A percentile compares a stretch with the other conserved stretches of the same genome.
Conservation (phyloP, 2,888 invertebrate species). For the Drosophila eohydei region DNA sequence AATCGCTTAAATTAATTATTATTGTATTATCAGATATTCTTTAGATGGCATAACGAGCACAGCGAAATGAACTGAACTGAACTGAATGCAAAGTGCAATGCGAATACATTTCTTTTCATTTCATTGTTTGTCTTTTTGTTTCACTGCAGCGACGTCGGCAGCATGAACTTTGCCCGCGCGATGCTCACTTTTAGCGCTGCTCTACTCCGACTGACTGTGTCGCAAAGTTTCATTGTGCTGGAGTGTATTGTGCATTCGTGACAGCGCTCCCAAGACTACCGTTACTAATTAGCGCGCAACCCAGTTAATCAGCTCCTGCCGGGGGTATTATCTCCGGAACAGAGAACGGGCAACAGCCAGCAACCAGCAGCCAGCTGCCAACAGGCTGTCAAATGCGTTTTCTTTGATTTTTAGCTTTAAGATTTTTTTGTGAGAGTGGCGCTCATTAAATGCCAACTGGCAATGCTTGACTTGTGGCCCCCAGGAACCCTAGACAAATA, state of each 20-base stretch:
- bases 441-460: constrained; percentile 46
- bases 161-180: constrained; percentile 11
- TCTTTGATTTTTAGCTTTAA: constrained; percentile 59
- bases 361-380: not conserved
- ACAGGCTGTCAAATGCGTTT: constrained; percentile 9
- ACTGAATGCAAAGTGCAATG: constrained; percentile 30
- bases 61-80: not conserved
- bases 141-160: constrained; percentile 21
- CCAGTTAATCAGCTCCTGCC: constrained; percentile 77
- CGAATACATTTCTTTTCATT: not conserved
- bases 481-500: constrained; percentile 73
- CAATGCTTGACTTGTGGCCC: constrained; percentile 45
- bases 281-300: constrained; percentile 77
- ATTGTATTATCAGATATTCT: constrained; percentile 16
- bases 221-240: constrained; percentile 56
- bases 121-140: not conserved
- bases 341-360: not conserved
- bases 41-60: not conserved
- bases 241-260: constrained; percentile 63
- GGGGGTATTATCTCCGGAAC: constrained; percentile 38
- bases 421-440: constrained; percentile 28
- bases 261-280: constrained; percentile 65
- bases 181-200: constrained; percentile 8
- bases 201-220: constrained; percentile 45
- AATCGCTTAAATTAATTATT: constrained; percentile 24